These are phyloP conservation scores for Phrynocephalus versicolor DNA, from an alignment of 2,113 vertebrate species.

Conservation along the genomic window DNA sequence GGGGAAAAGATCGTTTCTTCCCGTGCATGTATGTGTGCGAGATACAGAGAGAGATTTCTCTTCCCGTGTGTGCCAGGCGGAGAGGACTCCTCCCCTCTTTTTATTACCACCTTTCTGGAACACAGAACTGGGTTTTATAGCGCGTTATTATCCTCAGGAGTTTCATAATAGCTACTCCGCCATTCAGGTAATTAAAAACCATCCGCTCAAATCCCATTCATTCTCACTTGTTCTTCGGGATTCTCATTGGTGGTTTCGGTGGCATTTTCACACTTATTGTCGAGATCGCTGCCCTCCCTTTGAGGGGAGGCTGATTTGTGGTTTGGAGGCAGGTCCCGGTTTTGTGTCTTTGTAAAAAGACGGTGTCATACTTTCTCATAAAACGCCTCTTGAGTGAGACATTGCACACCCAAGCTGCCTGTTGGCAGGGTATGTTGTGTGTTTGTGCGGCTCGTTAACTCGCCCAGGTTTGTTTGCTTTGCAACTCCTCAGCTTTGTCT, in stretches of 20 bases:
- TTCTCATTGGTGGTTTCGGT: background rate
- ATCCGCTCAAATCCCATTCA: background rate
- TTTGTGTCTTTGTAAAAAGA: background rate
- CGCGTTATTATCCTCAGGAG: background rate
- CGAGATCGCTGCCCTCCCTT: background rate
- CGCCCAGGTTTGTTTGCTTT: conserved; percentile 27
- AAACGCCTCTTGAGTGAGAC: conserved; percentile 33
- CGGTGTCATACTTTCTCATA: conserved; percentile 57
- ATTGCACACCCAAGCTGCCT: background rate
- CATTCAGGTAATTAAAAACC: conserved; percentile 13
- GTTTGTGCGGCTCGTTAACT: conserved; percentile 35
- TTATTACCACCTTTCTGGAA: background rate
- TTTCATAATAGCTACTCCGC: conserved; percentile 5
- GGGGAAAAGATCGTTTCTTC: background rate
- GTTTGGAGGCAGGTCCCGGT: background rate
- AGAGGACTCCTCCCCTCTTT: too few relatives aligned
- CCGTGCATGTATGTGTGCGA: background rate
- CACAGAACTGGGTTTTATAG: background rate
- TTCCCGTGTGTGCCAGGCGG: background rate
- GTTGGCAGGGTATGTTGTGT: conserved; percentile 1
- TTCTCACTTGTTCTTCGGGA: background rate
- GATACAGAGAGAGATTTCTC: background rate
- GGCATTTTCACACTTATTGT: background rate
- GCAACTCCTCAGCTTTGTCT: conserved; percentile 25
- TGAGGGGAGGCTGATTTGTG: background rate